A percentile compares a stretch with the other conserved stretches of the same genome.
These are phyloP conservation scores for Cybosia mesomella DNA, from an alignment of 2,888 invertebrate species.

Conservation along the genomic window DNA sequence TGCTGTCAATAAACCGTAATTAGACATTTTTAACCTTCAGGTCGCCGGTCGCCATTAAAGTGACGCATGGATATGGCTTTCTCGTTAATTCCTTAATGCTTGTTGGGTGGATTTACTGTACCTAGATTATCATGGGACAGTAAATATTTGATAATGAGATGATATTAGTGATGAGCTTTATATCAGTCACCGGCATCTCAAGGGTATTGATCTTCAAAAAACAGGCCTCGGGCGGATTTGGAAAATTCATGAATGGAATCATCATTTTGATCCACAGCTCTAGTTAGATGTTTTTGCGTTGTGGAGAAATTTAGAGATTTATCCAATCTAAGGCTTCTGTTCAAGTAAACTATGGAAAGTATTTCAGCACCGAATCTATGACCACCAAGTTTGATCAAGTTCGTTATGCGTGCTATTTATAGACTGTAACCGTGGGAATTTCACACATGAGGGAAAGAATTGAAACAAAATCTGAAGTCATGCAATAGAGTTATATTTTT, in stretches of 20 bases:
- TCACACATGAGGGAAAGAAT: too few species aligned
- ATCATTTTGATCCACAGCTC: not conserved
- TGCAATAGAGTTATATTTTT: too few species aligned
- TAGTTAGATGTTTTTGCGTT: not conserved
- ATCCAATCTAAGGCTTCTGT: not conserved
- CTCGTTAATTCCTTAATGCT: slow-evolving; percentile 60
- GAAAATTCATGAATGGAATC: not conserved
- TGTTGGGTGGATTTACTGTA: slow-evolving; percentile 53
- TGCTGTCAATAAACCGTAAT: slow-evolving; percentile 58
- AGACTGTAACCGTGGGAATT: too few species aligned
- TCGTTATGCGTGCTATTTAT: too few species aligned
- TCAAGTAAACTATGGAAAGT: not conserved
- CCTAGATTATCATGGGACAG: slow-evolving; percentile 55
- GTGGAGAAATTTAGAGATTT: too few species aligned
- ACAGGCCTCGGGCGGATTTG: slow-evolving; percentile 4
- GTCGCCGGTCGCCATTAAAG: slow-evolving; percentile 41
- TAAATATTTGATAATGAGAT: slow-evolving; percentile 62
- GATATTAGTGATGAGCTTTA: slow-evolving; percentile 45
- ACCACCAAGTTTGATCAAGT: too few species aligned
- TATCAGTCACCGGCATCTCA: slow-evolving; percentile 52
- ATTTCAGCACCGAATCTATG: not conserved
- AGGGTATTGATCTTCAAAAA: slow-evolving; percentile 41
- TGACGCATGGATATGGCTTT: slow-evolving; percentile 62
- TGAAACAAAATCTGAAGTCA: too few species aligned
- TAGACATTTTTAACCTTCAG: slow-evolving; percentile 55